Conservation (phyloP, 1,140 invertebrate genomes). For the Trinorchestia longiramus region DNA sequence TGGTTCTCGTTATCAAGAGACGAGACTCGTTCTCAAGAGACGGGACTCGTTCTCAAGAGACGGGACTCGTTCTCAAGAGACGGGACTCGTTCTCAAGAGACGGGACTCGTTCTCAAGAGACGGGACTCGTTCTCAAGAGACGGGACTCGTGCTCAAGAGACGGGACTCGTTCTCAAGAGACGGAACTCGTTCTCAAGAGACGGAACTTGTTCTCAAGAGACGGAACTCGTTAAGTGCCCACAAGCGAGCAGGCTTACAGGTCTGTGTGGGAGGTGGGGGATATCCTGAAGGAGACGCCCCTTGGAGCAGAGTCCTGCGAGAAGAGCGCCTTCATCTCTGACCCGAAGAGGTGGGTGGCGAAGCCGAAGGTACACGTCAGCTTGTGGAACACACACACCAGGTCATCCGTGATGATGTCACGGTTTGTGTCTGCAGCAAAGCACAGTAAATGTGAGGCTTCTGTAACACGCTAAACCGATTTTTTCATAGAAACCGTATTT, state of each 20-base stretch:
- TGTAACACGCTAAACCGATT: too few species aligned
- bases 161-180: background rate
- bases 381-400: slow-evolving; percentile 93
- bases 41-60: background rate
- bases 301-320: slow-evolving; percentile 82
- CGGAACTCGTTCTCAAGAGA: background rate
- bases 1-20: too few species aligned
- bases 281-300: slow-evolving; percentile 88
- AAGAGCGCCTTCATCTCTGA: slow-evolving; percentile 90
- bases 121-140: background rate
- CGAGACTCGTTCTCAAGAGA: background rate
- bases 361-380: slow-evolving; percentile 92
- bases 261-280: slow-evolving; percentile 91
- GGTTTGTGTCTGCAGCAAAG: slow-evolving; percentile 81
- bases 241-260: slow-evolving; percentile 73
- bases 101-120: background rate
- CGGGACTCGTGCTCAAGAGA: too few species aligned
- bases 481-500: too few species aligned
- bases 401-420: slow-evolving; percentile 91
- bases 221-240: background rate
- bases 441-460: slow-evolving; percentile 4
- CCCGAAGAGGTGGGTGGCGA: slow-evolving; percentile 93
- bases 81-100: background rate
- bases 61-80: background rate
- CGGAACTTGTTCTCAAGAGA: background rate